Conservation (phyloP, 1,140 invertebrate species). For the Caenorhabditis latens region DNA sequence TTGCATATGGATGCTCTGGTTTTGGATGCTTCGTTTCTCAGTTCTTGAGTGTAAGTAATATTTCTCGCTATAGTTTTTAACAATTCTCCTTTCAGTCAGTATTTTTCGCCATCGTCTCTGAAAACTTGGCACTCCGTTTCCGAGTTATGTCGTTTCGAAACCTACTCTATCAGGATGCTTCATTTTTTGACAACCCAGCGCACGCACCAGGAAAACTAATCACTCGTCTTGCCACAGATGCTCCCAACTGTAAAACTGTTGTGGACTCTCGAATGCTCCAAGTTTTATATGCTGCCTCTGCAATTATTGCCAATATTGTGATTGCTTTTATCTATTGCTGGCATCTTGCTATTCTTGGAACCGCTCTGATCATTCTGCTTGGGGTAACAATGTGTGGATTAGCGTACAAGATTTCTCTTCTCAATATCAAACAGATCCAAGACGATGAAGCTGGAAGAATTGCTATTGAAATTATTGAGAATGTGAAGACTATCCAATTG, state of each 20-base stretch:
- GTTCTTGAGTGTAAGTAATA: conserved; percentile 57
- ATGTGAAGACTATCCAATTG: conserved; percentile 86
- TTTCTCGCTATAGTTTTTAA: neutral
- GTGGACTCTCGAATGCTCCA: conserved; percentile 80
- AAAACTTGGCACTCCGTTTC: conserved; percentile 79
- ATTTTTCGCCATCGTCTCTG: conserved; percentile 77
- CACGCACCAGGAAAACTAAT: conserved; percentile 79
- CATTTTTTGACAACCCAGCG: conserved; percentile 79
- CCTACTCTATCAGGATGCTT: conserved; percentile 79
- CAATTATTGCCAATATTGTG: conserved; percentile 77
- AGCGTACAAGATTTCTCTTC: conserved; percentile 85
- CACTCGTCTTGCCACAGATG: conserved; percentile 80
- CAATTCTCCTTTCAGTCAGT: conserved; percentile 15
- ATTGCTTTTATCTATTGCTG: conserved; percentile 78
- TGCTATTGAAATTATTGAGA: conserved; percentile 85
- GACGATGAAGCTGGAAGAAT: conserved; percentile 78
- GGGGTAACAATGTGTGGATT: conserved; percentile 86
- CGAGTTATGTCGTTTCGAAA: conserved; percentile 78
- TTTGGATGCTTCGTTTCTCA: conserved; percentile 58
- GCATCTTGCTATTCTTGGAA: conserved; percentile 71
- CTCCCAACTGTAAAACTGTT: conserved; percentile 79
- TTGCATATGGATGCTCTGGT: conserved; percentile 52
- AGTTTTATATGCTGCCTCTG: conserved; percentile 78
- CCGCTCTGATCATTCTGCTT: conserved; percentile 80
- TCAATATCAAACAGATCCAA: conserved; percentile 82